Evolutionary conservation across 1,140 invertebrate species (phyloP), one percentile per base, ranked within the genome.

Genomic region (Watersipora subatra): DNA sequence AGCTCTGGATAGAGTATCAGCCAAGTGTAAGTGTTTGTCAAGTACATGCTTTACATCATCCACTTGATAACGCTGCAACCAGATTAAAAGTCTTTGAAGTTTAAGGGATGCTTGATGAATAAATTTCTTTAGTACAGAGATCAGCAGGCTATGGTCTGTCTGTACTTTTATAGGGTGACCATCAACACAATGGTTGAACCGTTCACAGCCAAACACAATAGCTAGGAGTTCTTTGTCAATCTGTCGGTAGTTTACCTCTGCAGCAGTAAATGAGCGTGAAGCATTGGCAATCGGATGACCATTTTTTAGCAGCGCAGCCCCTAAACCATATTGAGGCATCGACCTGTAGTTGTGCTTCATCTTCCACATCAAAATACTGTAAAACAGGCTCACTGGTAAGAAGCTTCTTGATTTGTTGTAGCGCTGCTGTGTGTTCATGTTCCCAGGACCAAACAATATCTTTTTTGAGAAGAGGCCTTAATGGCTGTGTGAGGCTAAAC

Each of bases 301-400:
- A 20, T 67, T 61, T 30, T 80, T 75, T 1, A 71, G 68, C 2
- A 78, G 64, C 22, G 77, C 73, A 27, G 68, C 70, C 55, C 77
- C 74, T 2, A 77, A 57, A 24, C 69, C 77, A 34, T 68, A 67
- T 12, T 67, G 70, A 73, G 46, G 75, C 75, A 67, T 78, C 75
- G 58, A 69, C 72, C 34, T 69, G 63, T 15, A 78, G 34, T 7
- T 27, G 64, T 17, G 66, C 56, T 17, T 67, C 63, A 24, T 66
- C 57, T 24, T 64, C 66, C 7, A 30, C 28, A 46, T 70, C 59
- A 65, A 61, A 71, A 26, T 68, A 68, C 28, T 29, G 61, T 26
- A 71, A 22, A 3, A 69, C 69, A 55, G 67, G 22, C 55, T 28
- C 56, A 20, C 34, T 1, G 24, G 62, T 26, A 3, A 66, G 2